phyloP scores from a whole-genome alignment of 2,113 vertebrate genomes.

The Acrocephalus kingi region DNA sequence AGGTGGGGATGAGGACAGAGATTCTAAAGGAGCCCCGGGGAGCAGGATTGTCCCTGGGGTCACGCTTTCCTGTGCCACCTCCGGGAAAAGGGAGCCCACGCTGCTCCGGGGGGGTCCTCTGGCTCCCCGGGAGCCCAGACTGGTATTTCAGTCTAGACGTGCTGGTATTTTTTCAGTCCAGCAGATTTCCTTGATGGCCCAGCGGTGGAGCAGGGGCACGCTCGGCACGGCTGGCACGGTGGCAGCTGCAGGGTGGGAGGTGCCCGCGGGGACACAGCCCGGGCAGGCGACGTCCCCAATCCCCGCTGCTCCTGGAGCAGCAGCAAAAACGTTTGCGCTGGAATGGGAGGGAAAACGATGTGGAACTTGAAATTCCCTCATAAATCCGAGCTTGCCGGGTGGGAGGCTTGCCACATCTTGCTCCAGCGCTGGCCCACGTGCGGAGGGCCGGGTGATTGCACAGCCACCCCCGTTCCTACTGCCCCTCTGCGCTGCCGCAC shows the following conservation, averaged over 20 bases:
- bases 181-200: constrained; percentile 36
- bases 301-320: background rate
- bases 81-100: background rate
- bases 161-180: constrained; percentile 31
- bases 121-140: background rate
- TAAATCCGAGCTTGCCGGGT: background rate
- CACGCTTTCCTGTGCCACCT: background rate
- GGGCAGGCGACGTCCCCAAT: accelerated
- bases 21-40: background rate
- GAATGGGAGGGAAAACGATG: background rate
- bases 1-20: accelerated
- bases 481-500: accelerated
- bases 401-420: constrained; percentile 31
- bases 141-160: constrained; percentile 54
- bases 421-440: background rate
- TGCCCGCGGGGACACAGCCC: background rate
- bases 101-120: background rate
- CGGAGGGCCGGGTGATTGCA: no score
- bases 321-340: background rate
- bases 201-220: background rate
- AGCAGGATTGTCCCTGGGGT: background rate
- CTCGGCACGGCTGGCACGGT: background rate
- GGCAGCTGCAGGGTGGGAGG: background rate
- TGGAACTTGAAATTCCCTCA: constrained; percentile 6
- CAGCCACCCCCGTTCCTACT: accelerated